Base-by-base conservation (phyloP, 1,140 invertebrate genomes). In the Stenopsyche tienmushanensis region DNA sequence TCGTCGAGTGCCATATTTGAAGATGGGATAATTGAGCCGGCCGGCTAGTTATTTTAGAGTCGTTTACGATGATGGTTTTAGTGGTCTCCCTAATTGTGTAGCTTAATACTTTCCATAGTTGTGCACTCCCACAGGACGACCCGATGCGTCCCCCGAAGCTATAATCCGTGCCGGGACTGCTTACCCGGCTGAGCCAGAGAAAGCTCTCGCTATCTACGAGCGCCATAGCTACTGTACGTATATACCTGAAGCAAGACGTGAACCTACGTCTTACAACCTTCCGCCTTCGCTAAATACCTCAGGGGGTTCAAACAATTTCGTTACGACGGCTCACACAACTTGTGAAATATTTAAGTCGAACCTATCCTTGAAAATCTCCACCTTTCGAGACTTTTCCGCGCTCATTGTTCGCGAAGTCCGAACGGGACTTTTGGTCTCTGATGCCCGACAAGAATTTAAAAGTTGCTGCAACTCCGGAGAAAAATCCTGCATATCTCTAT, bases 251-350 rank as follows among this genome's bases (percentile, higher is more conserved):
- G 57, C 15, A 8, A n/a, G n/a, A n/a, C n/a, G n/a, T n/a, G 44
- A 60, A 57, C 53, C 53, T 23, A 47, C 57, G 24, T 60, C 57
- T 60, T 60, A 60, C 57, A 25, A 44, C 41, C 57, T 60, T 60
- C 57, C 57, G 57, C 57, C 57, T 60, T 47, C 57, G 44, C 57
- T 60, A 60, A 60, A 60, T 44, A 60, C 44, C 57, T 23, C 57
- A 29, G 57, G 57, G 57, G 57, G 42, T 18, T 60, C 42, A 49
- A 60, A 34, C 44, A 47, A 47, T 47, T 47, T 47, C 44, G 44
- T 20, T 34, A 34, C 29, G 29, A 34, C 24, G 42, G 39, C 25
- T 23, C 41, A 41, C 23, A n/a, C 21, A n/a, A 54, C 23, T 18
- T 23, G 1, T 20, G 47, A 20, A 18, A 18, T 50, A 18, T 50